Evolutionary conservation across 2,888 invertebrate species (phyloP).

Genomic region (Rugalucina vietnamica): DNA sequence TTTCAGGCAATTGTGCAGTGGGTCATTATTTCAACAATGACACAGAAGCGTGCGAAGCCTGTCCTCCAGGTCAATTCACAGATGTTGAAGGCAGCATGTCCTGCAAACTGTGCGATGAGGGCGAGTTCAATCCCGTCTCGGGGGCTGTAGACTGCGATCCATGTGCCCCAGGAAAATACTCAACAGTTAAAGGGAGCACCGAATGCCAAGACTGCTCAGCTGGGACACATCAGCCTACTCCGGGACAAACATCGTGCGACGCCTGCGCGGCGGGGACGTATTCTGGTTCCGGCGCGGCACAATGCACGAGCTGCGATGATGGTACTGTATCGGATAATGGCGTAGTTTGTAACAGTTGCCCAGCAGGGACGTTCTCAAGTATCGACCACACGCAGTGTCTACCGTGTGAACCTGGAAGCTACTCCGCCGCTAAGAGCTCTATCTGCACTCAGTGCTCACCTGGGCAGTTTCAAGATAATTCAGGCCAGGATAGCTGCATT

Average conservation of each 20-base stretch:
- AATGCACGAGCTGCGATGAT: not conserved
- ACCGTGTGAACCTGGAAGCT: not conserved
- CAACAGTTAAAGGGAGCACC: not conserved
- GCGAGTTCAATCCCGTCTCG: not conserved
- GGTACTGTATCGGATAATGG: not conserved
- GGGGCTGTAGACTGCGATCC: not conserved
- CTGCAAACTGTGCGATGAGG: not conserved
- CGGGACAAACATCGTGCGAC: not conserved
- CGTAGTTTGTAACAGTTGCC: not conserved
- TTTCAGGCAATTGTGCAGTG: not conserved
- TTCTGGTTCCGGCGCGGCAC: not conserved
- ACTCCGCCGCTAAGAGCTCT: no score
- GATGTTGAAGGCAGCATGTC: no score
- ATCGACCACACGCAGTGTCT: not conserved
- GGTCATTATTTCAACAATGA: not conserved
- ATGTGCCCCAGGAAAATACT: not conserved
- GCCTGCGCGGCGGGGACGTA: not conserved
- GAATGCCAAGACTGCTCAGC: not conserved
- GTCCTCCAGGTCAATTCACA: no score
- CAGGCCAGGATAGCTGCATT: not conserved
- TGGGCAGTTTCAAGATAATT: not conserved
- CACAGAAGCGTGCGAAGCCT: no score
- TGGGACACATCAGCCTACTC: not conserved
- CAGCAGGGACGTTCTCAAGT: not conserved
- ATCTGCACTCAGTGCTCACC: not conserved